A percentile compares a stretch with the other conserved stretches of the same genome.
Evolutionary conservation across 2,797 vertebrate species (phyloP).

Genomic region (Diceros bicornis): DNA sequence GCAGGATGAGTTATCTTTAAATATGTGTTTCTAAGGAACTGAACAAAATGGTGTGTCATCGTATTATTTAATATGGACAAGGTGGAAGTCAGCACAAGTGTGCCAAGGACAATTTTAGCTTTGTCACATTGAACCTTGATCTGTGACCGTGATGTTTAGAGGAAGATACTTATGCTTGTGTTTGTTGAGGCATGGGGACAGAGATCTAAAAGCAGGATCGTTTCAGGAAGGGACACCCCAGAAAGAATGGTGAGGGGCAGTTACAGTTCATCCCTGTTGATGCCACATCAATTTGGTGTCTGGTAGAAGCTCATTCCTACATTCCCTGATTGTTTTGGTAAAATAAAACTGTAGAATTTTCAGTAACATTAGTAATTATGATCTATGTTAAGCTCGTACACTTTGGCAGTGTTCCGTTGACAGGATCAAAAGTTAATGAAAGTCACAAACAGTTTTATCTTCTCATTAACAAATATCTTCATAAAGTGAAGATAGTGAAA

Average conservation of each 20-base stretch:
- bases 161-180: not conserved
- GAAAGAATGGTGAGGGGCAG: not conserved
- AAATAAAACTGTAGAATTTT: not conserved
- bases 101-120: not conserved
- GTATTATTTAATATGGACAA: not conserved
- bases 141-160: not conserved
- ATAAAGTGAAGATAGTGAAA: not conserved
- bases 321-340: not conserved
- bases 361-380: not conserved
- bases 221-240: not conserved
- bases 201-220: not conserved
- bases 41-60: not conserved
- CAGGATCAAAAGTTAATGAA: slow-evolving; percentile 18
- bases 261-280: not conserved
- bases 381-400: not conserved
- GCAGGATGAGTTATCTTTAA: not conserved
- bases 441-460: not conserved
- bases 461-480: not conserved
- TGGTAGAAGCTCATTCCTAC: not conserved
- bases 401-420: not conserved
- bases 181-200: not conserved
- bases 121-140: not conserved
- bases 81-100: not conserved
- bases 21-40: not conserved
- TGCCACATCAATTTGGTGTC: not conserved